These are phyloP conservation scores for Hypomesus transpacificus DNA, from an alignment of 2,113 vertebrate species.

Conservation along the genomic window DNA sequence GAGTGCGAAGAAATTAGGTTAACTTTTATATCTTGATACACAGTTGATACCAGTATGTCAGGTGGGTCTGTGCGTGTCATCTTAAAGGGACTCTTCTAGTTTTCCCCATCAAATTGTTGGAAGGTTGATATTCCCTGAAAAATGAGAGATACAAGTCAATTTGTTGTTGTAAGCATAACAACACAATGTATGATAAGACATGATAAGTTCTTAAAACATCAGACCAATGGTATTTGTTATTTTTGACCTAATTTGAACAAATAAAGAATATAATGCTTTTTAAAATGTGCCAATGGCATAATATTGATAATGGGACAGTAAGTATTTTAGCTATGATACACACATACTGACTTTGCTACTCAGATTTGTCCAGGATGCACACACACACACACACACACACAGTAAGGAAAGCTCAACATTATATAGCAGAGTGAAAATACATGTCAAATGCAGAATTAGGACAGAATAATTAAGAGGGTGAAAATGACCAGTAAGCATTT, in stretches of 20 bases:
- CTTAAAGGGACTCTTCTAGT: constrained; percentile 81
- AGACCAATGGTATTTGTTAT: background rate
- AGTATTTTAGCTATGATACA: too few relatives aligned
- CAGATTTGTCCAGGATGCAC: background rate
- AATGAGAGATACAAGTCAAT: constrained; percentile 33
- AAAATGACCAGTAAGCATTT: background rate
- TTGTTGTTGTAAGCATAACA: constrained; percentile 3
- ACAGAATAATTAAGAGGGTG: background rate
- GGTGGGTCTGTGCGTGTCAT: constrained; percentile 98
- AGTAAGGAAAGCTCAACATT: background rate
- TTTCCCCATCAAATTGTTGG: constrained; percentile 78
- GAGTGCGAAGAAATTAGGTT: constrained; percentile 71
- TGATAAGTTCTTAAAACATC: background rate
- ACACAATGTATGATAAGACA: background rate
- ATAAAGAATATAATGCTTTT: too few relatives aligned
- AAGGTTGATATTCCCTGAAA: constrained; percentile 65
- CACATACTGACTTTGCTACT: too few relatives aligned
- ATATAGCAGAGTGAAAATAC: background rate
- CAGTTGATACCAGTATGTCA: constrained; percentile 90
- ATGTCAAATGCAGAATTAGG: background rate
- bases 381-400: background rate
- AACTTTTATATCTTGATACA: constrained; percentile 89
- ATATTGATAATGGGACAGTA: too few relatives aligned
- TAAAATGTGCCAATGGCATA: too few relatives aligned
- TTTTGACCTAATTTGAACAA: too few relatives aligned